Conservation (phyloP, 1,140 invertebrate species). For the Pygmarrhopalites habei region DNA sequence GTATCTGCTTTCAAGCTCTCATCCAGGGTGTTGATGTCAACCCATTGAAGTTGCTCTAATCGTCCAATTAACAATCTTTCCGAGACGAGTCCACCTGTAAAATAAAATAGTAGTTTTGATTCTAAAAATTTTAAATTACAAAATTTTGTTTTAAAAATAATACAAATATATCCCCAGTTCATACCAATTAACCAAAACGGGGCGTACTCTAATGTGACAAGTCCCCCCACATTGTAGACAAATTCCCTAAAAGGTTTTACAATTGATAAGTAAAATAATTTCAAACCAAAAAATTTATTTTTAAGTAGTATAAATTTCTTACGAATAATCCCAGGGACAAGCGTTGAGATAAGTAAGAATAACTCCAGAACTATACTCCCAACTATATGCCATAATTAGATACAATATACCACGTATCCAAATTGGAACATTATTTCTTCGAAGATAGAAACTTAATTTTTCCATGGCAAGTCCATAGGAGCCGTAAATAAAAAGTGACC, state of each 20-base stretch:
- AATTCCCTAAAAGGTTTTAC: conserved; percentile 38
- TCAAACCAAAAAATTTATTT: not conserved
- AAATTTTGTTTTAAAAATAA: not conserved
- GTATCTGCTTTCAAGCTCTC: conserved; percentile 9
- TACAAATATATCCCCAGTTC: too few relatives aligned
- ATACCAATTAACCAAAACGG: conserved; percentile 47
- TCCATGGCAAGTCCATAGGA: conserved; percentile 46
- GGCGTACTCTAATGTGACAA: conserved; percentile 51
- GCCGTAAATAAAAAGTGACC: conserved; percentile 50
- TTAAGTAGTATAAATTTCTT: conserved; percentile 3
- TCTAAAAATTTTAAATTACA: not conserved
- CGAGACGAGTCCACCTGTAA: conserved; percentile 41
- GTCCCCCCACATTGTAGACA: conserved; percentile 48
- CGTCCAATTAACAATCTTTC: conserved; percentile 46
- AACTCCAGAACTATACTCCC: conserved; percentile 50
- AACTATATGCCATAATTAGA: conserved; percentile 48
- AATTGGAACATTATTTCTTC: conserved; percentile 42
- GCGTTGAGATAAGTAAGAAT: conserved; percentile 48
- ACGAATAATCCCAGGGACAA: conserved; percentile 52
- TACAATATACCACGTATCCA: conserved; percentile 46
- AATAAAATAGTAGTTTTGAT: conserved; percentile 27
- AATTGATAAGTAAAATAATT: not conserved
- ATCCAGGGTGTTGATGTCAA: conserved; percentile 1
- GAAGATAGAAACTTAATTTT: conserved; percentile 43
- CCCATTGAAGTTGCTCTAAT: conserved; percentile 43